A percentile compares a stretch with the other conserved stretches of the same genome.
phyloP scores from a whole-genome alignment of 1,140 invertebrate species.

The Maconellicoccus hirsutus region DNA sequence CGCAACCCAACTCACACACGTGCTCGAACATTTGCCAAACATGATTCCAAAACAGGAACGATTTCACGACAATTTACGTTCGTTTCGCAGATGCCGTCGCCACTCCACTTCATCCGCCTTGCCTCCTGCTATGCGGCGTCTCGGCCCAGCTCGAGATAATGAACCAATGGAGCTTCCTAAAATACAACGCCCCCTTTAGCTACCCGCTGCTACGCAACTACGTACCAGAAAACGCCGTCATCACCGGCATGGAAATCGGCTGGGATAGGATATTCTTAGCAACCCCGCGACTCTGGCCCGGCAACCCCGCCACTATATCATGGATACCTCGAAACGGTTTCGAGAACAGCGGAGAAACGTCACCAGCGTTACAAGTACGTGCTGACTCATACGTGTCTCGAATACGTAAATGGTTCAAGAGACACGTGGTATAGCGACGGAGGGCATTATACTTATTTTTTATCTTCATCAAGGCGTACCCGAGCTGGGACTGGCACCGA shows the following conservation, averaged over 20 bases:
- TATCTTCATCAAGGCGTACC: conserved; percentile 48
- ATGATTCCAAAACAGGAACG: too few species aligned
- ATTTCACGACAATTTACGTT: too few species aligned
- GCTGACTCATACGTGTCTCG: too few species aligned
- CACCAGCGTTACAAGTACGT: conserved; percentile 49
- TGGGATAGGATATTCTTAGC: conserved; percentile 59
- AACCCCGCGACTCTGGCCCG: conserved; percentile 53
- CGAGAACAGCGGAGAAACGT: conserved; percentile 37
- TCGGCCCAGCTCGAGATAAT: conserved; percentile 45
- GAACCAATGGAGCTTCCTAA: conserved; percentile 58
- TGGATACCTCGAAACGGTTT: conserved; percentile 45
- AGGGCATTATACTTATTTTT: too few species aligned
- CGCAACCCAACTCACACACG: too few species aligned
- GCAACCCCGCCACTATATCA: conserved; percentile 57
- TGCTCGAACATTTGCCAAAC: too few species aligned
- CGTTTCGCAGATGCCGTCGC: too few species aligned
- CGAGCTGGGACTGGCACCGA: conserved; percentile 63
- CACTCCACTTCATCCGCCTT: too few species aligned
- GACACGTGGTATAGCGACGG: too few species aligned
- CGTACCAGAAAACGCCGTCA: conserved; percentile 32
- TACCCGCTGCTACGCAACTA: conserved; percentile 30
- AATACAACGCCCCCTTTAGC: conserved; percentile 53
- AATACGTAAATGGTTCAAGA: too few species aligned
- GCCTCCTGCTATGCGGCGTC: not conserved
- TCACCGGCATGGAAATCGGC: conserved; percentile 59